Conservation (phyloP, 1,140 invertebrate genomes). For the Drosophila fuyamai region DNA sequence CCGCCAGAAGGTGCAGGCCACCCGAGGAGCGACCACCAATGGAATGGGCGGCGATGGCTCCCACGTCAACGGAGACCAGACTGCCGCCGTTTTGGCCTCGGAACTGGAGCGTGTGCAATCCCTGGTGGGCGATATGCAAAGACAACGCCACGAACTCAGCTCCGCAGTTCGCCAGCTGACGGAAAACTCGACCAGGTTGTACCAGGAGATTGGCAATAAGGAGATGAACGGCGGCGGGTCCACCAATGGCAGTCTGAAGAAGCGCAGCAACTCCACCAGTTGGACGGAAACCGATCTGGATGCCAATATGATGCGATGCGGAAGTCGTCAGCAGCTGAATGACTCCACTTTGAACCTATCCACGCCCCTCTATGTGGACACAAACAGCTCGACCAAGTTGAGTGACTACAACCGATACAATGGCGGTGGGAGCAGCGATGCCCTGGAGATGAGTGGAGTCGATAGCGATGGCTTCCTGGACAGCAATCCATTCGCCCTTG, state of each 20-base stretch:
- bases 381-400: conserved; percentile 78
- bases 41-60: conserved; percentile 53
- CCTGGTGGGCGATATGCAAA: conserved; percentile 92
- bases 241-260: conserved; percentile 83
- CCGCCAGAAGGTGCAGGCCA: conserved; percentile 92
- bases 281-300: conserved; percentile 97
- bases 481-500: conserved; percentile 87
- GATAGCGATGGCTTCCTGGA: conserved; percentile 86
- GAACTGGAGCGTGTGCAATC: conserved; percentile 93
- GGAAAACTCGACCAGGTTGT: conserved; percentile 87
- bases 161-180: conserved; percentile 92
- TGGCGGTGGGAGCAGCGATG: conserved; percentile 70
- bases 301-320: conserved; percentile 86
- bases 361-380: conserved; percentile 86
- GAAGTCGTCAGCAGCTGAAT: conserved; percentile 65
- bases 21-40: conserved; percentile 76
- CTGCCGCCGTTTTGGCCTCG: conserved; percentile 90
- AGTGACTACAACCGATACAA: conserved; percentile 79
- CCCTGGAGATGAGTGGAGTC: conserved; percentile 75
- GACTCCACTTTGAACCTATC: conserved; percentile 76
- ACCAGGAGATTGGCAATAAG: conserved; percentile 83
- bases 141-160: conserved; percentile 92
- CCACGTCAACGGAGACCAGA: conserved; percentile 84
- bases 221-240: conserved; percentile 56
- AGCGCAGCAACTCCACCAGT: conserved; percentile 85